phyloP scores from a whole-genome alignment of 2,888 invertebrate species.

The Muscina levida region DNA sequence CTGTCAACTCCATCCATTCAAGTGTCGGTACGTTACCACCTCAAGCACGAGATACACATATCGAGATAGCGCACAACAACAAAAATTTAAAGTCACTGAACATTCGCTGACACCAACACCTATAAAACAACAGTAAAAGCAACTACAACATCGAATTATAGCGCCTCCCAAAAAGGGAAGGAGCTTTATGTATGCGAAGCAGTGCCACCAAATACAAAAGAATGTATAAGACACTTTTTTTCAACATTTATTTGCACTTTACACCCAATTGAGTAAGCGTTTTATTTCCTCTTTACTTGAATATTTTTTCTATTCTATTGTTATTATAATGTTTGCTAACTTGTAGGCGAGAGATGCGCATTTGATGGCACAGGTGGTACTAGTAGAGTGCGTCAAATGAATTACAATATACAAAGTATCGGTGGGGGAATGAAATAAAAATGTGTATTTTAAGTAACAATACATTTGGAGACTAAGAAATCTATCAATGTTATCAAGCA shows the following conservation, averaged over 20 bases:
- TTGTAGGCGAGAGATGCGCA: neutral
- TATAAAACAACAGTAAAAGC: neutral
- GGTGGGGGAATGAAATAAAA: too few relatives aligned
- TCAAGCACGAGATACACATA: constrained; percentile 17
- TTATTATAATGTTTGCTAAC: constrained; percentile 1
- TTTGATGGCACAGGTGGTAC: neutral
- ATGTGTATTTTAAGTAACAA: too few relatives aligned
- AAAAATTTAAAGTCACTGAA: constrained; percentile 29
- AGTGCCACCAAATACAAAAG: constrained; percentile 7
- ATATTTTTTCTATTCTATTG: constrained; percentile 26
- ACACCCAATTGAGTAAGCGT: constrained; percentile 45
- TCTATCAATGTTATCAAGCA: too few relatives aligned
- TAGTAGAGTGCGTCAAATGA: neutral
- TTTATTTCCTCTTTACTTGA: constrained; percentile 17
- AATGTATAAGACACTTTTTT: constrained; percentile 10
- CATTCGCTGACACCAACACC: constrained; percentile 31
- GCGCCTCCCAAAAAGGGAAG: neutral
- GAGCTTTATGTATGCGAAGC: neutral
- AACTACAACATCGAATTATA: constrained; percentile 6
- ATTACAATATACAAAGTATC: too few relatives aligned
- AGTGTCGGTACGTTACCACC: constrained; percentile 17
- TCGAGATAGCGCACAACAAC: constrained; percentile 39
- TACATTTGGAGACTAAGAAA: too few relatives aligned
- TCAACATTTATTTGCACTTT: constrained; percentile 43
- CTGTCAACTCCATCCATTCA: constrained; percentile 7